These are phyloP conservation scores for Ameiurus melas DNA, from an alignment of 2,113 vertebrate genomes.

Conservation along the genomic window DNA sequence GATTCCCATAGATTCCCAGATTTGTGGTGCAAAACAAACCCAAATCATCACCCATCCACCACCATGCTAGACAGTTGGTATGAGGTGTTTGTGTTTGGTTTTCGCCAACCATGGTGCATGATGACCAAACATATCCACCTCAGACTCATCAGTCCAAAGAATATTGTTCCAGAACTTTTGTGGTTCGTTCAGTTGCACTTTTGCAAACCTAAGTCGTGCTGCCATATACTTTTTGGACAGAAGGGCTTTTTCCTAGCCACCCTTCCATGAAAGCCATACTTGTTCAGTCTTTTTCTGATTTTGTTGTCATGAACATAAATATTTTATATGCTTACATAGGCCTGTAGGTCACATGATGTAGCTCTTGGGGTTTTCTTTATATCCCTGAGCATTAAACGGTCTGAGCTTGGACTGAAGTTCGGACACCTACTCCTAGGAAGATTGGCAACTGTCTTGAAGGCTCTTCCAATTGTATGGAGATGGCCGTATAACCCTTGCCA, in stretches of 20 bases:
- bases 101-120: neutral
- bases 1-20: too few relatives aligned
- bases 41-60: neutral
- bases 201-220: neutral
- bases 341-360: neutral
- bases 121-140: neutral
- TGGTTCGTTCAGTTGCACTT: neutral
- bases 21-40: neutral
- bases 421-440: neutral
- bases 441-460: neutral
- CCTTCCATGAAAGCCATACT: neutral
- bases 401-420: neutral
- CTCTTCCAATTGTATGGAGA: neutral
- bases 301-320: neutral
- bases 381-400: neutral
- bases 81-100: neutral
- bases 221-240: too few relatives aligned
- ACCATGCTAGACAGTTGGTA: neutral
- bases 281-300: neutral
- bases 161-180: neutral
- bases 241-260: neutral
- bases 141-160: too few relatives aligned
- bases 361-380: neutral
- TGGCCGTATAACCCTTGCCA: neutral
- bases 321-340: neutral